Evolutionary conservation across 2,888 invertebrate genomes (phyloP).

Genomic region (Litoditis marina): DNA sequence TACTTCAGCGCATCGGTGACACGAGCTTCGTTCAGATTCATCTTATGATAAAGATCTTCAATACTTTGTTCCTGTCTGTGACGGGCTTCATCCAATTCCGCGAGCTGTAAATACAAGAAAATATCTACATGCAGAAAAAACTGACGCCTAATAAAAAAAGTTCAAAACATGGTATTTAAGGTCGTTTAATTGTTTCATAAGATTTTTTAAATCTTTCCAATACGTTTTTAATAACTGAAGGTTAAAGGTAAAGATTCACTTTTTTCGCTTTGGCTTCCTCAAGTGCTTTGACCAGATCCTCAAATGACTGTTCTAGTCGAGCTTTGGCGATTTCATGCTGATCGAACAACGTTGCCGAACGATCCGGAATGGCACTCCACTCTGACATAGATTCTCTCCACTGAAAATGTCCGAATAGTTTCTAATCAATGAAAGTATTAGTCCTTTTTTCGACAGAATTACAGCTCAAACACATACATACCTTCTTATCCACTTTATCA

Average conservation of each 20-base stretch:
- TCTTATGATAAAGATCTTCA: slow-evolving; percentile 48
- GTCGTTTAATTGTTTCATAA: too few relatives aligned
- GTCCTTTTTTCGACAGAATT: neutral
- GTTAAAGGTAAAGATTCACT: neutral
- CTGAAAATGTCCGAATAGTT: slow-evolving; percentile 5
- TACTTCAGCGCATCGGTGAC: slow-evolving; percentile 48
- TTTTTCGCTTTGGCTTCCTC: slow-evolving; percentile 24
- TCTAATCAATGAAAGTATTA: too few relatives aligned
- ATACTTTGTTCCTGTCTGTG: slow-evolving; percentile 45
- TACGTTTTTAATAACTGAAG: neutral
- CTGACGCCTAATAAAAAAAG: too few relatives aligned
- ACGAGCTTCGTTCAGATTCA: slow-evolving; percentile 41
- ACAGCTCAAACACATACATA: neutral
- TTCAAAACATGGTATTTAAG: too few relatives aligned
- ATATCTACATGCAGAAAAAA: neutral
- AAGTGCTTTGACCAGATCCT: slow-evolving; percentile 16
- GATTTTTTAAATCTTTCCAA: neutral
- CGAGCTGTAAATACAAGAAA: slow-evolving; percentile 7
- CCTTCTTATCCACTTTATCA: slow-evolving; percentile 37
- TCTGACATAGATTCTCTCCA: slow-evolving; percentile 34
- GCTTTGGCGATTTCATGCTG: slow-evolving; percentile 47
- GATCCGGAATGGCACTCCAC: slow-evolving; percentile 45
- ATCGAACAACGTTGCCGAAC: slow-evolving; percentile 28
- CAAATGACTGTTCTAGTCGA: slow-evolving; percentile 28
- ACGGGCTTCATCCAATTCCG: slow-evolving; percentile 45